Conservation (phyloP, 2,888 invertebrate species). For the Ypsolopha sequella region DNA sequence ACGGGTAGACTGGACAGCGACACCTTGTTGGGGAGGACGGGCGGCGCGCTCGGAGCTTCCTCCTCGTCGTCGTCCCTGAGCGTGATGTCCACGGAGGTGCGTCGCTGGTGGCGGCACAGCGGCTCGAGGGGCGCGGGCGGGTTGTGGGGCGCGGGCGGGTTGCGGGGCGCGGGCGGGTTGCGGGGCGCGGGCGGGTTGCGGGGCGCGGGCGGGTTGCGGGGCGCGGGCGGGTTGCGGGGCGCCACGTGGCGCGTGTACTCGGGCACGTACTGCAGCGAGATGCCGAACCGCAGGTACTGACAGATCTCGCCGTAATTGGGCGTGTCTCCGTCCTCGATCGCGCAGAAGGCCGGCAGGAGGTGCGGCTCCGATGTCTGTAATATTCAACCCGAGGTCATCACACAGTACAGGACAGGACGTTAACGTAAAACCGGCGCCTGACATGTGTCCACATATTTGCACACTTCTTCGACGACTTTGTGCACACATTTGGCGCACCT, state of each 20-base stretch:
- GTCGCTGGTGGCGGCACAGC: constrained; percentile 2
- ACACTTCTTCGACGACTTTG: too few species aligned
- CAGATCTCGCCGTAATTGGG: constrained; percentile 50
- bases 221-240: constrained; percentile 17
- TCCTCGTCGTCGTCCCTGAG: neutral
- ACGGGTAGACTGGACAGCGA: too few species aligned
- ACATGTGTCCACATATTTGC: too few species aligned
- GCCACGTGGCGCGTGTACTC: constrained; percentile 52
- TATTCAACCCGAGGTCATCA: constrained; percentile 14
- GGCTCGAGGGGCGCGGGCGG: too few species aligned
- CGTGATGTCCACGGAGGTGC: neutral
- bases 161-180: too few species aligned
- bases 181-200: too few species aligned
- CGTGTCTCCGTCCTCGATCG: constrained; percentile 60
- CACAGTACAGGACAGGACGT: neutral
- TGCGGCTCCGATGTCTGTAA: constrained; percentile 53
- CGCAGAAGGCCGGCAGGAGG: constrained; percentile 64
- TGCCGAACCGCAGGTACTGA: constrained; percentile 49
- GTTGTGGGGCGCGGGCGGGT: too few species aligned
- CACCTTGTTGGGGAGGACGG: too few species aligned
- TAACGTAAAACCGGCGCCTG: too few species aligned
- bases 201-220: too few species aligned
- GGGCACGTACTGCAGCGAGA: constrained; percentile 49
- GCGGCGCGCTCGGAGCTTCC: too few species aligned
- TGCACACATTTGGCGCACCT: too few species aligned